Base-by-base conservation (phyloP, 2,797 vertebrate genomes). In the Lepilemur septentrionalis region DNA sequence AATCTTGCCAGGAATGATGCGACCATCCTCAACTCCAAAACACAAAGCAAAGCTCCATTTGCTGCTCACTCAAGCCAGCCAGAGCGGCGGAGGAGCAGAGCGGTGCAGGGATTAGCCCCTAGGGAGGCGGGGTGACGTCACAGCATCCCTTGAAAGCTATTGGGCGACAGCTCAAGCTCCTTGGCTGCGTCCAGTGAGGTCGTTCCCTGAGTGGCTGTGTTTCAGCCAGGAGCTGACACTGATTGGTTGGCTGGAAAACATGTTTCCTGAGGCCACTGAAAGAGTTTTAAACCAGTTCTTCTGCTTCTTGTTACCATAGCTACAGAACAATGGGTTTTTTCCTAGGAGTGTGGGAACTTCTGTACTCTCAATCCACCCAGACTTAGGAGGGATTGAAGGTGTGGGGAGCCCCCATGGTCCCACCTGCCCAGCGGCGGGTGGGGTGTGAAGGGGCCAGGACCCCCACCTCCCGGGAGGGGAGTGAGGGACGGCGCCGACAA, bases 331-430 rank as follows among this genome's bases (percentile, higher is more conserved):
- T 92, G 20, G 18, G 57, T 63, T 88, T 95, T 93, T 97, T 22
- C 75, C 63, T 43, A 14, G 57, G 80, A 97, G 95, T 94, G 97
- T 96, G 97, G 93, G 96, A 97, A 97, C 88, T 76, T 92, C 18
- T 61, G 94, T 80, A 23, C 75, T 92, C 88, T 81, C 88, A 75
- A 2, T 55, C 70, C 81, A n/a, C 57, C 73, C 70, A 80, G 80
- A 96, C 95, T 92, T 92, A 92, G 80, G 72, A 87, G 46, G 46
- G 48, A 43, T 63, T 80, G 73, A 38, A 70, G 82, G 59, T 76
- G 48, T 48, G 41, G 20, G 15, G 25, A 81, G 75, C 43, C 20
- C 20, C 61, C 15, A 14, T 32, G 61, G 61, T 32, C 61, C 30
- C 22, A 13, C 61, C 30, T 32, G 28, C 61, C 59, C 28, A 11